Conservation (phyloP, 2,888 invertebrate genomes). For the Drosophila koepferae region DNA sequence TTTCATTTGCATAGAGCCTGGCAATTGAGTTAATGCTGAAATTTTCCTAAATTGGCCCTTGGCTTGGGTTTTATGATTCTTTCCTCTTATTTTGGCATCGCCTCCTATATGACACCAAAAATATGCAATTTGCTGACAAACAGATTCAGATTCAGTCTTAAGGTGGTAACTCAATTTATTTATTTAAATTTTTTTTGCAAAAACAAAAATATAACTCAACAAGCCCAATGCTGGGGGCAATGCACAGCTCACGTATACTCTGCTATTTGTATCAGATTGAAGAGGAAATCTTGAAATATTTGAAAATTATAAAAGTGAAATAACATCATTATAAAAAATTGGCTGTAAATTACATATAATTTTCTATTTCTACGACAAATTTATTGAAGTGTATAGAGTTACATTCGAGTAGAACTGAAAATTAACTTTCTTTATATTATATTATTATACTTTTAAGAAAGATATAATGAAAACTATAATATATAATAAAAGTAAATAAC, state of each 20-base stretch:
- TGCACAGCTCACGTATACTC: background rate
- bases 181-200: slow-evolving; percentile 82
- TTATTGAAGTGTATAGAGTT: too few species aligned
- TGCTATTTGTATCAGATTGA: background rate
- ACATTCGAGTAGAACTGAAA: too few species aligned
- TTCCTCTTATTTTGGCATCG: background rate
- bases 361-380: too few species aligned
- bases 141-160: slow-evolving; percentile 50
- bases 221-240: background rate
- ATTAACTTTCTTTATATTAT: too few species aligned
- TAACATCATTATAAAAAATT: too few species aligned
- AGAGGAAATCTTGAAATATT: background rate
- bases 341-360: too few species aligned
- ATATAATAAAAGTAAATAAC: too few species aligned
- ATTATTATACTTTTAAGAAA: too few species aligned
- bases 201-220: slow-evolving; percentile 1
- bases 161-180: slow-evolving; percentile 84
- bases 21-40: slow-evolving; percentile 75
- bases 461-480: too few species aligned
- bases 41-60: slow-evolving; percentile 62
- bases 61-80: slow-evolving; percentile 11
- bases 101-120: slow-evolving; percentile 55
- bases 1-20: slow-evolving; percentile 69
- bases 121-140: slow-evolving; percentile 77
- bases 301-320: background rate